Conservation (phyloP, 2,888 invertebrate genomes). For the Sisyra terminalis region DNA sequence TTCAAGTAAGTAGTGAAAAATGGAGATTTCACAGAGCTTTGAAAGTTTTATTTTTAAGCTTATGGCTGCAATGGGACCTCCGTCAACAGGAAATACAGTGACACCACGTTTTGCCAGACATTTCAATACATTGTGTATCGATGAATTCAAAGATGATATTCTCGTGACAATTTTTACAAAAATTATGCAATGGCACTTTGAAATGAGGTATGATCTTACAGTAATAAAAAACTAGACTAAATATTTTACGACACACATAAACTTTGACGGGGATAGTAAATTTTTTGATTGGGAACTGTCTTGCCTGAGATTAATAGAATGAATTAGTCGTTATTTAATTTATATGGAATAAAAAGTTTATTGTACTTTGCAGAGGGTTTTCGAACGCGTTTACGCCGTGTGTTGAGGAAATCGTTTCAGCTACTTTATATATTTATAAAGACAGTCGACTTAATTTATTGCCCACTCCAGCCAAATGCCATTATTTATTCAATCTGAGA, state of each 20-base stretch:
- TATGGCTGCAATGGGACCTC: conserved; percentile 76
- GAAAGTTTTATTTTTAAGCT: conserved; percentile 30
- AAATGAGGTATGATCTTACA: conserved; percentile 77
- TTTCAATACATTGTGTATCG: conserved; percentile 70
- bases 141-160: conserved; percentile 75
- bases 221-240: no score
- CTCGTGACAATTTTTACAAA: conserved; percentile 73
- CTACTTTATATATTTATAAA: conserved; percentile 78
- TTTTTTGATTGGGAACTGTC: no score
- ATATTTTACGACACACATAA: no score
- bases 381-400: conserved; percentile 88
- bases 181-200: conserved; percentile 89
- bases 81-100: conserved; percentile 59
- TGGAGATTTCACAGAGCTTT: background rate
- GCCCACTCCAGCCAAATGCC: conserved; percentile 86
- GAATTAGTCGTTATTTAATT: no score
- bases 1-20: conserved; percentile 40
- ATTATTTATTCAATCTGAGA: conserved; percentile 86
- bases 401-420: conserved; percentile 72
- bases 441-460: conserved; percentile 60
- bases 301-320: no score
- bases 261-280: no score
- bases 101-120: conserved; percentile 77
- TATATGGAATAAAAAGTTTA: no score
- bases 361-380: conserved; percentile 49